These are phyloP conservation scores for Hyaena hyaena DNA, from an alignment of 2,113 vertebrate species.

Conservation along the genomic window DNA sequence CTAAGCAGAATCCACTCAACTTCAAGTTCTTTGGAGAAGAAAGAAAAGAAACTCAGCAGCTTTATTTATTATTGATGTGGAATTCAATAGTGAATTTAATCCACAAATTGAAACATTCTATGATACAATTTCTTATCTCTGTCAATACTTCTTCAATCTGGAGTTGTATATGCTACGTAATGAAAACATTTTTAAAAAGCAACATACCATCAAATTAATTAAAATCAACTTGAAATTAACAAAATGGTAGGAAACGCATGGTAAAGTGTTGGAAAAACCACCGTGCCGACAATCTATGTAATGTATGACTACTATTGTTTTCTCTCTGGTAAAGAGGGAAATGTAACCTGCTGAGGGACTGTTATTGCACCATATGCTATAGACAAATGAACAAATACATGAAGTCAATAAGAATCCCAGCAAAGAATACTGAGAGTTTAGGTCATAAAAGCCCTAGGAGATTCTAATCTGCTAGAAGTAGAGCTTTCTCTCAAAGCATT, in stretches of 20 bases:
- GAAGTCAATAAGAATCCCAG: background rate
- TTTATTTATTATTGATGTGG: background rate
- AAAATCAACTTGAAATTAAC: slow-evolving; percentile 41
- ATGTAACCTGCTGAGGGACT: background rate
- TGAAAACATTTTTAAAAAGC: background rate
- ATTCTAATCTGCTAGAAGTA: background rate
- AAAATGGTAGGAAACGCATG: background rate
- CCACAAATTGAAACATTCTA: background rate
- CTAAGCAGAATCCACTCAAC: background rate
- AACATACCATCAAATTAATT: background rate
- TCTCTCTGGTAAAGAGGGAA: background rate
- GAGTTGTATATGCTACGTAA: background rate
- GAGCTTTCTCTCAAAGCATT: background rate
- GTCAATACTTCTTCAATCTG: background rate
- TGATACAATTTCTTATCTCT: background rate
- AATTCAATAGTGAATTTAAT: background rate
- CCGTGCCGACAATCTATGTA: background rate
- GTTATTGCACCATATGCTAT: background rate
- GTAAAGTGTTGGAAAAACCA: background rate
- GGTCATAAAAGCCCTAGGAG: background rate
- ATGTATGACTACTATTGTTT: background rate
- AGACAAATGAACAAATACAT: slow-evolving; percentile 3
- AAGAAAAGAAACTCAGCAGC: background rate
- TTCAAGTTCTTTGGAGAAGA: background rate
- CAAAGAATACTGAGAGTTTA: background rate